phyloP scores from a whole-genome alignment of 2,888 invertebrate species.

The Chironomus riparius region DNA sequence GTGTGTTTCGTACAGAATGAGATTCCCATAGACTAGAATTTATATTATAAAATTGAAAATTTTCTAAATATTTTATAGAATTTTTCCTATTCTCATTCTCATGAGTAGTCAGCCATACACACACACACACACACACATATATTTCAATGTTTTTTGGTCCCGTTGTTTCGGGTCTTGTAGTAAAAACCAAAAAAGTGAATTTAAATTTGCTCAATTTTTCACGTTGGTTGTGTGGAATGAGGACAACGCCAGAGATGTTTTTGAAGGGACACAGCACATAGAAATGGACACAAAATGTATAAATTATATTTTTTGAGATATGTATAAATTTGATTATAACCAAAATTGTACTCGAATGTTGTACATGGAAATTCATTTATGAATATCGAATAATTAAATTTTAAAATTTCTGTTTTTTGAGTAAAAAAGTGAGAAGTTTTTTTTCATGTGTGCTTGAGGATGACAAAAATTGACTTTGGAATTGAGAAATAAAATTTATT shows the following conservation, averaged over 20 bases:
- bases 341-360: not conserved
- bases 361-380: slow-evolving; percentile 7
- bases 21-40: not conserved
- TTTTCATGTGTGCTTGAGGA: not conserved
- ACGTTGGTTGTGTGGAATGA: not conserved
- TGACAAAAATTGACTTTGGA: not conserved
- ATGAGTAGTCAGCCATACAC: too few relatives aligned
- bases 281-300: too few relatives aligned
- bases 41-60: slow-evolving; percentile 11
- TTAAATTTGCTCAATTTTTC: too few relatives aligned
- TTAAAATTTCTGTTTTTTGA: not conserved
- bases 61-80: slow-evolving; percentile 18
- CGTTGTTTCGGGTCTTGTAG: too few relatives aligned
- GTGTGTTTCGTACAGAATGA: not conserved
- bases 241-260: not conserved
- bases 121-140: too few relatives aligned
- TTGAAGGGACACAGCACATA: too few relatives aligned
- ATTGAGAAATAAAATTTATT: not conserved
- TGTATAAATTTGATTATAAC: slow-evolving; percentile 24
- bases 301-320: not conserved
- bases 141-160: too few relatives aligned
- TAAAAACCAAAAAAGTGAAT: too few relatives aligned
- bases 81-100: not conserved
- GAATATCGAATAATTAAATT: slow-evolving; percentile 20
- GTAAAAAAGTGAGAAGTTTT: not conserved